phyloP scores from a whole-genome alignment of 2,797 vertebrate genomes.

The Pogonophryne albipinna region DNA sequence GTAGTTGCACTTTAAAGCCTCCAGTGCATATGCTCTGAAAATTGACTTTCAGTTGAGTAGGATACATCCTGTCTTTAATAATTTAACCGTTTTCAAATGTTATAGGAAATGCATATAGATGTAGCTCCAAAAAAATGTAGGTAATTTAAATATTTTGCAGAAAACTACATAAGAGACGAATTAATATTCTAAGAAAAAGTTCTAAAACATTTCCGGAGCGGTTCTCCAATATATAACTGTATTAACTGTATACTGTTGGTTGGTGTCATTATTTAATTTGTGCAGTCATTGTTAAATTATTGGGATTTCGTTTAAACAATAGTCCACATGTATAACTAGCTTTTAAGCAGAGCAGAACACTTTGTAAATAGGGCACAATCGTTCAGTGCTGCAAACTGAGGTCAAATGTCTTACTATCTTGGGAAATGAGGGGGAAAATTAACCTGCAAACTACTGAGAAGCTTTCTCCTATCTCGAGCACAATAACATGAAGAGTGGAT shows the following conservation, averaged over 20 bases:
- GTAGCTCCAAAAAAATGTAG: not conserved
- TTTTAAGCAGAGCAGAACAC: not conserved
- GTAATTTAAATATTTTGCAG: not conserved
- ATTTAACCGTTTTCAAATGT: not conserved
- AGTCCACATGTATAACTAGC: not conserved
- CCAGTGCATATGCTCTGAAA: not conserved
- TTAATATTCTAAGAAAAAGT: not conserved
- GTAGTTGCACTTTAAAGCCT: not conserved
- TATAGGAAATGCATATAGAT: not conserved
- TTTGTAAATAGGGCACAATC: not conserved
- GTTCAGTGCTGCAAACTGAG: not conserved
- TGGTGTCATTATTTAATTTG: too few species aligned
- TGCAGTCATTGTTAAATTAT: too few species aligned
- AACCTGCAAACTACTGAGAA: not conserved
- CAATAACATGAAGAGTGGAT: not conserved
- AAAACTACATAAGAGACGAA: not conserved
- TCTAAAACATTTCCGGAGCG: too few species aligned
- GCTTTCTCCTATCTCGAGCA: not conserved
- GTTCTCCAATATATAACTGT: not conserved
- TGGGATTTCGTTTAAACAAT: conserved; percentile 1
- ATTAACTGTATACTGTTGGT: too few species aligned
- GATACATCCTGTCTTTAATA: not conserved
- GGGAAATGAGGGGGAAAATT: not conserved
- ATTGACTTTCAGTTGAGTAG: not conserved
- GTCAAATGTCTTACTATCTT: not conserved